Evolutionary conservation across 2,113 vertebrate genomes (phyloP).

Genomic region (Percina caprodes): DNA sequence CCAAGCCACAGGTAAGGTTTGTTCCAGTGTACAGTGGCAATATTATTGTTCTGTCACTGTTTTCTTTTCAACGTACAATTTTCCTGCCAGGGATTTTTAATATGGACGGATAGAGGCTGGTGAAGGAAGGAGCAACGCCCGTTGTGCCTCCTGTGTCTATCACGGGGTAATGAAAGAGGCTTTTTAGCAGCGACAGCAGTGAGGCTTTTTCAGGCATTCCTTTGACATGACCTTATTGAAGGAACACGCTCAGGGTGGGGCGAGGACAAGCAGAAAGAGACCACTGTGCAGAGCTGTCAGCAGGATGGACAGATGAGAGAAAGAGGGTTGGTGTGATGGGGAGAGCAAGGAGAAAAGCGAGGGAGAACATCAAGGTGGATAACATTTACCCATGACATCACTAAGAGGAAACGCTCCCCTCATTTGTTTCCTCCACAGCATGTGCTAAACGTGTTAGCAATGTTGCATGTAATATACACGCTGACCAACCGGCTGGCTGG

Average conservation of each 20-base stretch:
- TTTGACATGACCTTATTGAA: constrained; percentile 80
- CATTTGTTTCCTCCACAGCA: constrained; percentile 20
- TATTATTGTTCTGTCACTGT: constrained; percentile 65
- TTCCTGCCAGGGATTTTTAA: constrained; percentile 3
- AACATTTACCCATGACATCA: constrained; percentile 78
- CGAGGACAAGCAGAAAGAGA: constrained; percentile 72
- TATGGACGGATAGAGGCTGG: constrained; percentile 1
- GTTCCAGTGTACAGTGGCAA: constrained; percentile 57
- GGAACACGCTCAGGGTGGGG: constrained; percentile 63
- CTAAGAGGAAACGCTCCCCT: constrained; percentile 34
- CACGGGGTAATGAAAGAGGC: constrained; percentile 75
- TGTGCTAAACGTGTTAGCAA: constrained; percentile 47
- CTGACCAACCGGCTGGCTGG: constrained; percentile 18
- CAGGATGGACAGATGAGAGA: constrained; percentile 41
- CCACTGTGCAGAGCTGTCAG: constrained; percentile 76
- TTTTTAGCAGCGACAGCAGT: constrained; percentile 59
- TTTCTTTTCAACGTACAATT: constrained; percentile 49
- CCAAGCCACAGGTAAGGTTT: constrained; percentile 7
- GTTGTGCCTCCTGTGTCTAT: constrained; percentile 48
- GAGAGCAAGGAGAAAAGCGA: constrained; percentile 7
- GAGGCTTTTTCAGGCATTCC: constrained; percentile 77
- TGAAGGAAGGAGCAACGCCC: background rate
- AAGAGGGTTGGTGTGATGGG: constrained; percentile 17
- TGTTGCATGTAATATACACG: constrained; percentile 49
- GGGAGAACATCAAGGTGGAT: constrained; percentile 34